Conservation (phyloP, 2,797 vertebrate genomes). For the Eulemur albifrons region DNA sequence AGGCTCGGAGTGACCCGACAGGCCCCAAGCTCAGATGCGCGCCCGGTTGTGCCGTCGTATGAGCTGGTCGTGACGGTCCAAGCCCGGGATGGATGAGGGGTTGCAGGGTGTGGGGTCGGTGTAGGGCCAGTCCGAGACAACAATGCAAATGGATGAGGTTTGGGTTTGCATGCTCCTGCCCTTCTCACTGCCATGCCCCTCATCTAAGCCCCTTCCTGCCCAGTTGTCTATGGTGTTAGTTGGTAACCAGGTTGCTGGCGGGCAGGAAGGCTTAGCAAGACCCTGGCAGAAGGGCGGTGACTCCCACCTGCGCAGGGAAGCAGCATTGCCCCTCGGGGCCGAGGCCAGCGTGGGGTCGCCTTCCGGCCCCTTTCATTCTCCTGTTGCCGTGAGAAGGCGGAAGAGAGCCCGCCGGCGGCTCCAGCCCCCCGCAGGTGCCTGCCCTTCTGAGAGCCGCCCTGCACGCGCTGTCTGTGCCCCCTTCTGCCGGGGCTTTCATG, state of each 20-base stretch:
- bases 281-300: neutral
- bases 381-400: rapidly evolving
- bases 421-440: neutral
- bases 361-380: too few relatives aligned
- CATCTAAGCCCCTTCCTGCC: neutral
- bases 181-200: rapidly evolving
- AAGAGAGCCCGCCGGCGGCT: neutral
- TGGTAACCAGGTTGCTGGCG: neutral
- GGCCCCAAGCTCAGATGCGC: neutral
- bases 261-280: neutral
- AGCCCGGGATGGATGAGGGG: rapidly evolving
- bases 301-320: neutral
- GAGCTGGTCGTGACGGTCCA: neutral
- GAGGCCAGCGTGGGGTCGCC: neutral
- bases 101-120: neutral
- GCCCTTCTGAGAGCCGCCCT: neutral
- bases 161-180: too few relatives aligned
- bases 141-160: neutral
- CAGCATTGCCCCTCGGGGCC: rapidly evolving
- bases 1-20: rapidly evolving
- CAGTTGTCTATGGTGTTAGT: neutral
- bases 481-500: neutral
- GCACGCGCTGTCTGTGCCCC: rapidly evolving
- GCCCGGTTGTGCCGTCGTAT: too few relatives aligned
- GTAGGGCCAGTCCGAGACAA: neutral